Base-by-base conservation (phyloP, 1,140 invertebrate genomes). In the Bombus consobrinus region DNA sequence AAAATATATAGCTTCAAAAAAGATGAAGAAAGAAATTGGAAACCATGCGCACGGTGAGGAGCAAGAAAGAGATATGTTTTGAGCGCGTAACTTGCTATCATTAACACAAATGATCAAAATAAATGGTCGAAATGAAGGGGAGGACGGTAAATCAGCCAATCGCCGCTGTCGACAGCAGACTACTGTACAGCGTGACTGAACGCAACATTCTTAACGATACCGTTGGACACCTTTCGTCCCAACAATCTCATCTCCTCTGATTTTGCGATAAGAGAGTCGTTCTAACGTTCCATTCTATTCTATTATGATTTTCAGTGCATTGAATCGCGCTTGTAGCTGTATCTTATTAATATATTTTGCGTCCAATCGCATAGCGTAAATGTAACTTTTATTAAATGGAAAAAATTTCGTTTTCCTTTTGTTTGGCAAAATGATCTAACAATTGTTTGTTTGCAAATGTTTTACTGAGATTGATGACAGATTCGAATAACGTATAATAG, bases 181-280 rank as follows among this genome's bases (percentile, higher is more conserved):
- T 68, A 75, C 66, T 43, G 68, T 53, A n/a, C 47, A 80, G 12
- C 12, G 72, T 41, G 83, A 87, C 80, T 90, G 86, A 88, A 43
- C 80, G 47, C 57, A 62, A 82, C 74, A 57, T 62, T 90, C 83
- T 86, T 64, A 72, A 76, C 69, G 81, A 88, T 83, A 87, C n/a
- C 77, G 41, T 34, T 37, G 15, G n/a, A 78, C 79, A 88, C 64
- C 73, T 86, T 72, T 43, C 77, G 39, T 76, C 76, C 41, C 57
- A 41, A 39, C 68, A 78, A 81, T 62, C 81, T 69, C 62, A 66
- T 83, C 66, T 78, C 57, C 41, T 12, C 28, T 34, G 79, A 86
- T 90, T 76, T 62, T n/a, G 25, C 71, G 89, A 90, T 90, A 90
- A 88, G 41, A 72, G 62, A 90, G 37, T 69, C 80, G 13, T 18